Conservation (phyloP, 1,140 invertebrate species). For the Eumaeus atala region DNA sequence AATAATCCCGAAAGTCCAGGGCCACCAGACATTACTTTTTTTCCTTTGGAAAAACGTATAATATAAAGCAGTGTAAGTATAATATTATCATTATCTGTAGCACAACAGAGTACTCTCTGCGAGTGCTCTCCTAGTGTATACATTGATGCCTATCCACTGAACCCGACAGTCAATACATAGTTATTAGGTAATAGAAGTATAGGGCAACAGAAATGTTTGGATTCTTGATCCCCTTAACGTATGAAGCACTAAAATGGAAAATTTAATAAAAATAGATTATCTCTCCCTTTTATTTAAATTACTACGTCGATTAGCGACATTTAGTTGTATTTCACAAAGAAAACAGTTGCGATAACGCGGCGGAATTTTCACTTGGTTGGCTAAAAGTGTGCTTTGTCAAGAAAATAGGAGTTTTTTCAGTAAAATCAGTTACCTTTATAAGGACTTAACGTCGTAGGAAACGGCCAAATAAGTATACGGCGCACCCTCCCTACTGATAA, state of each 20-base stretch:
- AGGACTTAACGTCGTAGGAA: conserved; percentile 67
- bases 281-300: conserved; percentile 4
- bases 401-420: conserved; percentile 66
- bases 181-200: no score
- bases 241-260: neutral
- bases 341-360: conserved; percentile 20
- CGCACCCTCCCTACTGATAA: conserved; percentile 69
- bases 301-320: conserved; percentile 12
- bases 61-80: no score
- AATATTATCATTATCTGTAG: no score
- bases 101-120: no score
- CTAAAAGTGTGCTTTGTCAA: conserved; percentile 55
- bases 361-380: conserved; percentile 50
- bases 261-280: neutral
- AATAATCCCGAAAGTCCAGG: no score
- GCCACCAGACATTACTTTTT: no score
- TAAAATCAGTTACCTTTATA: conserved; percentile 67
- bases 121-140: no score
- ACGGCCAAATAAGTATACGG: conserved; percentile 66
- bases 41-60: no score
- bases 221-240: no score
- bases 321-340: conserved; percentile 14
- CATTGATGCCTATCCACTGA: no score
- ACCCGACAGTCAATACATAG: no score
- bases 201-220: no score